Conservation (phyloP, 1,140 invertebrate species). For the Ditylenchus dipsaci region DNA sequence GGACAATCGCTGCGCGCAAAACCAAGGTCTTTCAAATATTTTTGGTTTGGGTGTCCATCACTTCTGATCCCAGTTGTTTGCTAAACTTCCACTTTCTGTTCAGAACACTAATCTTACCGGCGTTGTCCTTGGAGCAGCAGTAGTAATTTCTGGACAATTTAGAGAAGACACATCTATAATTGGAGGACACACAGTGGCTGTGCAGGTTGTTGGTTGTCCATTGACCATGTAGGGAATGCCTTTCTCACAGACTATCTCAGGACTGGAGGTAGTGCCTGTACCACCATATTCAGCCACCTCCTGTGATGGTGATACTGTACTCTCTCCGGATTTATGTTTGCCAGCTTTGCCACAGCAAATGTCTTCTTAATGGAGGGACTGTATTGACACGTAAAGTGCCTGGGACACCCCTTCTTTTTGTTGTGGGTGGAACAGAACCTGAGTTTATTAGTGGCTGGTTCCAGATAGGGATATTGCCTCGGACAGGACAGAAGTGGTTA, state of each 20-base stretch:
- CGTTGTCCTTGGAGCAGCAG: constrained; percentile 50
- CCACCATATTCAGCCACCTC: neutral
- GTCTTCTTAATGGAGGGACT: constrained; percentile 40
- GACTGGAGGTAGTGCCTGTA: neutral
- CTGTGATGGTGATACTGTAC: neutral
- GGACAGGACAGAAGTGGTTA: constrained; percentile 43
- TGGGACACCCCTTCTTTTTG: constrained; percentile 38
- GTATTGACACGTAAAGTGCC: constrained; percentile 47
- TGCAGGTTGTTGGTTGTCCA: constrained; percentile 54
- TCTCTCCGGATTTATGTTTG: neutral
- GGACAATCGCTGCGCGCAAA: too few relatives aligned
- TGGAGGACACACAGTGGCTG: constrained; percentile 32
- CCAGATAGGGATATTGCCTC: constrained; percentile 50
- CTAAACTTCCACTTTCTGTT: too few relatives aligned
- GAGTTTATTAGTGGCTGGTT: constrained; percentile 42
- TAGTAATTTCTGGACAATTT: constrained; percentile 47
- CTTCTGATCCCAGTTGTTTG: too few relatives aligned
- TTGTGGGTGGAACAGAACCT: constrained; percentile 44
- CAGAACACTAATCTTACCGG: too few relatives aligned
- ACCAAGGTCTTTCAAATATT: too few relatives aligned
- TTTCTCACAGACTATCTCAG: constrained; percentile 44
- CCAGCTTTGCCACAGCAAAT: constrained; percentile 50
- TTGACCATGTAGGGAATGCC: constrained; percentile 49
- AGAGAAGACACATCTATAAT: constrained; percentile 52
- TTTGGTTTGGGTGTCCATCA: too few relatives aligned